These are phyloP conservation scores for Lasiurus borealis DNA, from an alignment of 2,113 vertebrate species.

Conservation along the genomic window DNA sequence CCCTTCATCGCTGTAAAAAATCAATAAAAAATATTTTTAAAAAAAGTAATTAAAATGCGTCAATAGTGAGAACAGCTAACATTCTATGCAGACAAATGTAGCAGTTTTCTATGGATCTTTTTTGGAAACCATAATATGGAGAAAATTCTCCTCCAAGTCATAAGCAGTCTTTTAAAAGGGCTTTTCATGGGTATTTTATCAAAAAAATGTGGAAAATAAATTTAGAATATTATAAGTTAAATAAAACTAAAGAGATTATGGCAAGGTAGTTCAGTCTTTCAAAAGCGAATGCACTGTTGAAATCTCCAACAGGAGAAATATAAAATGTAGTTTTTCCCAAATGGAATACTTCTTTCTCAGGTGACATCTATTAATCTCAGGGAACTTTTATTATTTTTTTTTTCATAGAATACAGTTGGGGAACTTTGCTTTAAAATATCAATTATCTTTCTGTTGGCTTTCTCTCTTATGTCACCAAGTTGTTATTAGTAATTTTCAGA, in stretches of 20 bases:
- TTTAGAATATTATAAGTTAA: not conserved
- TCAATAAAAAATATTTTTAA: no score
- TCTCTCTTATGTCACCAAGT: not conserved
- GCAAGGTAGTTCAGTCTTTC: not conserved
- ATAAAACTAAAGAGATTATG: not conserved
- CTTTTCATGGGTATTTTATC: not conserved
- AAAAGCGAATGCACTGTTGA: not conserved
- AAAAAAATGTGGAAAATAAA: slow-evolving; percentile 24
- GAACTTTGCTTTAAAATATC: slow-evolving; percentile 37
- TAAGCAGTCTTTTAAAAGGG: not conserved
- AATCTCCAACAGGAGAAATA: not conserved
- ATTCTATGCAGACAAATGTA: not conserved
- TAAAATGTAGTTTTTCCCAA: not conserved
- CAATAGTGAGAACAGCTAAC: not conserved
- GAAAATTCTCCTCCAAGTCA: not conserved
- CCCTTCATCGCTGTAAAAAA: no score
- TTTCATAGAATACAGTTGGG: not conserved
- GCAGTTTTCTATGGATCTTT: not conserved
- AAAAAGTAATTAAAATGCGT: not conserved
- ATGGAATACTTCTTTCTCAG: not conserved
- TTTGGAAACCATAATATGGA: not conserved
- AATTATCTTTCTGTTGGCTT: not conserved
- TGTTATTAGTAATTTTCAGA: slow-evolving; percentile 16
- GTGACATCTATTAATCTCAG: not conserved
- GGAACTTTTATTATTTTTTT: slow-evolving; percentile 8